Conservation (phyloP, 2,113 vertebrate species). For the Pithys albifrons region DNA sequence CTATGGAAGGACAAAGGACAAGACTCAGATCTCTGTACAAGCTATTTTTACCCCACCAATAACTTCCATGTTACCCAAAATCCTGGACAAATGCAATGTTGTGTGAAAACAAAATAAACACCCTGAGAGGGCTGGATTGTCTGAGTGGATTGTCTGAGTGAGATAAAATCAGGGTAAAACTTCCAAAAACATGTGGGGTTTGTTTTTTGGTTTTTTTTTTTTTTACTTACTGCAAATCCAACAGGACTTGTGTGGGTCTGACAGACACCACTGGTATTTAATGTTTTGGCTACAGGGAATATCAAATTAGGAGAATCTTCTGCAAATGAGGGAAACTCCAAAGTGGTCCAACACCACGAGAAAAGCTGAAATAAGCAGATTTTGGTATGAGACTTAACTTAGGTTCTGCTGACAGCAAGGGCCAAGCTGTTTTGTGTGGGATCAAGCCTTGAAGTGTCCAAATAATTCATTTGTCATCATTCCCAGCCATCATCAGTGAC, state of each 20-base stretch:
- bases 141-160: background rate
- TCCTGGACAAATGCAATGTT: background rate
- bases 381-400: background rate
- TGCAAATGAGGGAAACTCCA: background rate
- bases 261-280: fast-evolving
- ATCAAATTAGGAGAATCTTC: background rate
- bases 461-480: background rate
- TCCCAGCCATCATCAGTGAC: background rate
- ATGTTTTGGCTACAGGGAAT: background rate
- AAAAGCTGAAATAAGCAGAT: background rate
- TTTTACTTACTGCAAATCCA: background rate
- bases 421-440: background rate
- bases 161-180: background rate
- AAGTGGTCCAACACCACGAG: background rate
- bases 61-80: background rate
- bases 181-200: background rate
- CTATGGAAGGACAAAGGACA: conserved; percentile 63
- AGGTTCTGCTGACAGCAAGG: background rate
- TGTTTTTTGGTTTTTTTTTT: no score
- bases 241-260: background rate
- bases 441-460: background rate
- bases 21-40: background rate
- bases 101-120: conserved; percentile 32
- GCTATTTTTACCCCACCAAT: background rate
- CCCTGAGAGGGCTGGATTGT: background rate